A percentile compares a stretch with the other conserved stretches of the same genome.
These are phyloP conservation scores for Spongilla lacustris DNA, from an alignment of 37 sponge, comb jelly and placozoan species.

Conservation along the genomic window DNA sequence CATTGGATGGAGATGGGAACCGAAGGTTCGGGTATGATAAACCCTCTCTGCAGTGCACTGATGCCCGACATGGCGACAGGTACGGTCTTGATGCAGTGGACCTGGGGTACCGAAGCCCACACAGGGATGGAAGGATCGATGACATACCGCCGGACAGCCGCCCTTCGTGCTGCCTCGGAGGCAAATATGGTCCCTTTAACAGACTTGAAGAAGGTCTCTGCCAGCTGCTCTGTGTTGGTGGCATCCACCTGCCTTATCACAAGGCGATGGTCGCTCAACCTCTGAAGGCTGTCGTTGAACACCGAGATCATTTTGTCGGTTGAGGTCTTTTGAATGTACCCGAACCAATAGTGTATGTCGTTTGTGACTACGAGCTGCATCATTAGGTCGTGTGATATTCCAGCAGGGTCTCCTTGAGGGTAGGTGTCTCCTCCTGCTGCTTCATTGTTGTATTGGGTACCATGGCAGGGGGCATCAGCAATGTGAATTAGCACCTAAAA, in stretches of 20 bases:
- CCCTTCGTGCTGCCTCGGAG: constrained; percentile 25
- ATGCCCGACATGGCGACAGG: constrained; percentile 18
- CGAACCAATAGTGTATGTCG: constrained; percentile 83
- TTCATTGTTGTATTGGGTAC: constrained; percentile 49
- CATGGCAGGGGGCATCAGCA: constrained; percentile 84
- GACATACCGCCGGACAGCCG: not conserved
- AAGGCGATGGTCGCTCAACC: constrained; percentile 45
- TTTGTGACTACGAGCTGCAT: constrained; percentile 48
- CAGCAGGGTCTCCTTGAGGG: constrained; percentile 74
- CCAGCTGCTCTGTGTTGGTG: constrained; percentile 35
- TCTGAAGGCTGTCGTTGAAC: constrained; percentile 61
- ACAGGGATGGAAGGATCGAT: constrained; percentile 31
- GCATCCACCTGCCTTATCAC: constrained; percentile 76
- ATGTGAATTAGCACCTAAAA: constrained; percentile 77
- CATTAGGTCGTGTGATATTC: constrained; percentile 73
- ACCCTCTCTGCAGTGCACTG: constrained; percentile 37
- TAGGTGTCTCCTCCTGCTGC: constrained; percentile 55
- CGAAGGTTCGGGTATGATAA: constrained; percentile 31
- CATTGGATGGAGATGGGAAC: constrained; percentile 40
- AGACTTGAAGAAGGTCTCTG: constrained; percentile 35
- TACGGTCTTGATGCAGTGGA: constrained; percentile 40
- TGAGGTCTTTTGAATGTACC: constrained; percentile 52
- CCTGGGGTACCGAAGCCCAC: constrained; percentile 38
- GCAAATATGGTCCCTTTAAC: constrained; percentile 53
- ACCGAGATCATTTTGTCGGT: constrained; percentile 82